These are phyloP conservation scores for Hiodon tergisus DNA, from an alignment of 2,113 vertebrate genomes.

Conservation along the genomic window DNA sequence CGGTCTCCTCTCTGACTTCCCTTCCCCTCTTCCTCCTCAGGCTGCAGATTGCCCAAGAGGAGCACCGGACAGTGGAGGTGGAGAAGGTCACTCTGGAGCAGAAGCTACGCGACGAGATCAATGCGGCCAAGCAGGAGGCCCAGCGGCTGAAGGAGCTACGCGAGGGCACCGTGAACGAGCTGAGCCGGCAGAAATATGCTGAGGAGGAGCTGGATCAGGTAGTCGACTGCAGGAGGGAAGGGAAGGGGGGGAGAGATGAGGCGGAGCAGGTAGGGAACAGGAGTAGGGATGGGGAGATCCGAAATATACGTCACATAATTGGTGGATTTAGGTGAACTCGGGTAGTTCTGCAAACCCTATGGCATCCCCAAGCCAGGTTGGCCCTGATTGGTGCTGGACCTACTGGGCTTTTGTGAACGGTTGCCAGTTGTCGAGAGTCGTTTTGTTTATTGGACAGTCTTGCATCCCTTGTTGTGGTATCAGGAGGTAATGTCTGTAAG, in stretches of 20 bases:
- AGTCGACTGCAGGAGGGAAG: slow-evolving; percentile 71
- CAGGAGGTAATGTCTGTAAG: too few species aligned
- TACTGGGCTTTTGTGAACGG: too few species aligned
- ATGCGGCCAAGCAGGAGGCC: slow-evolving; percentile 80
- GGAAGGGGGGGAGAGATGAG: slow-evolving; percentile 84
- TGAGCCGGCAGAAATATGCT: slow-evolving; percentile 82
- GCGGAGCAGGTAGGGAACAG: slow-evolving; percentile 80
- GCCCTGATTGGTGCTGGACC: too few species aligned
- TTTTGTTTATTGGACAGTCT: too few species aligned
- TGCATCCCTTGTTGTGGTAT: too few species aligned
- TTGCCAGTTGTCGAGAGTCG: too few species aligned
- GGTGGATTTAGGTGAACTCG: too few species aligned
- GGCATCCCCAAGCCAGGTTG: too few species aligned
- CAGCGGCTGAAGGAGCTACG: slow-evolving; percentile 76
- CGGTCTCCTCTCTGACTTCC: not conserved
- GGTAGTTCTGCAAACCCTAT: too few species aligned
- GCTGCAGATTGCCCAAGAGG: slow-evolving; percentile 86
- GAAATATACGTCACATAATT: too few species aligned
- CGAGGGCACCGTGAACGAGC: slow-evolving; percentile 80
- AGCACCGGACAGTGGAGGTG: slow-evolving; percentile 82
- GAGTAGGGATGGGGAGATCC: slow-evolving; percentile 74
- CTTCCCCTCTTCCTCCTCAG: slow-evolving; percentile 47
- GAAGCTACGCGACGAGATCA: slow-evolving; percentile 81
- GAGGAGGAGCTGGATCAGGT: slow-evolving; percentile 96
- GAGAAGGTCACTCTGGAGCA: slow-evolving; percentile 90